phyloP scores from a whole-genome alignment of 1,140 invertebrate species.

The Drosophila orena region DNA sequence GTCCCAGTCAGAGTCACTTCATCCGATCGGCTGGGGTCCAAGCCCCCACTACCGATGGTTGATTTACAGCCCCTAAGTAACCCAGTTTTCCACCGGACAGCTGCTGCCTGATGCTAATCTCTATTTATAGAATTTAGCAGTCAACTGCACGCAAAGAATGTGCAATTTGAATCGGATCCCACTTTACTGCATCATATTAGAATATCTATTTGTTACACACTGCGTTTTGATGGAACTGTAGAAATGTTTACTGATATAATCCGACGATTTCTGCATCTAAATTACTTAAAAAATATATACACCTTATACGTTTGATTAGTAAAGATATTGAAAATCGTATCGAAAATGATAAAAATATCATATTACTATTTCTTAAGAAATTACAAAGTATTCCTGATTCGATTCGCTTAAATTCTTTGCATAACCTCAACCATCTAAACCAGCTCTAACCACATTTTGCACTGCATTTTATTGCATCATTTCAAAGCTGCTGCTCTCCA shows the following conservation, averaged over 20 bases:
- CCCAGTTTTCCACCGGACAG: constrained; percentile 67
- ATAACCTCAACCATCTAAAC: constrained; percentile 45
- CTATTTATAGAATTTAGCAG: constrained; percentile 65
- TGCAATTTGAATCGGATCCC: constrained; percentile 7
- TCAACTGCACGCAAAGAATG: constrained; percentile 31
- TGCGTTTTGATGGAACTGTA: too few relatives aligned
- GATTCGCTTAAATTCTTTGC: constrained; percentile 22
- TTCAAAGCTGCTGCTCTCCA: constrained; percentile 45
- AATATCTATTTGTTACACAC: not conserved
- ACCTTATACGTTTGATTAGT: too few relatives aligned
- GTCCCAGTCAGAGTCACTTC: constrained; percentile 51
- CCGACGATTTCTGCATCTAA: too few relatives aligned
- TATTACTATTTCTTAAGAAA: not conserved
- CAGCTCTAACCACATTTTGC: constrained; percentile 47
- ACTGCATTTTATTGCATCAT: constrained; percentile 69
- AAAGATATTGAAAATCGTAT: too few relatives aligned
- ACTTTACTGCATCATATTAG: too few relatives aligned
- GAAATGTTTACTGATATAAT: too few relatives aligned
- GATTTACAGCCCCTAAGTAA: constrained; percentile 58
- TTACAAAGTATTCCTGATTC: not conserved
- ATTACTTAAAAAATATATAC: too few relatives aligned
- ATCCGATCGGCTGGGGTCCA: constrained; percentile 26
- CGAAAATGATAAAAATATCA: too few relatives aligned
- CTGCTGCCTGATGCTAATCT: constrained; percentile 64
- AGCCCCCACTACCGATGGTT: constrained; percentile 1